Base-by-base conservation (phyloP, 2,113 vertebrate genomes). In the Salvator merianae region DNA sequence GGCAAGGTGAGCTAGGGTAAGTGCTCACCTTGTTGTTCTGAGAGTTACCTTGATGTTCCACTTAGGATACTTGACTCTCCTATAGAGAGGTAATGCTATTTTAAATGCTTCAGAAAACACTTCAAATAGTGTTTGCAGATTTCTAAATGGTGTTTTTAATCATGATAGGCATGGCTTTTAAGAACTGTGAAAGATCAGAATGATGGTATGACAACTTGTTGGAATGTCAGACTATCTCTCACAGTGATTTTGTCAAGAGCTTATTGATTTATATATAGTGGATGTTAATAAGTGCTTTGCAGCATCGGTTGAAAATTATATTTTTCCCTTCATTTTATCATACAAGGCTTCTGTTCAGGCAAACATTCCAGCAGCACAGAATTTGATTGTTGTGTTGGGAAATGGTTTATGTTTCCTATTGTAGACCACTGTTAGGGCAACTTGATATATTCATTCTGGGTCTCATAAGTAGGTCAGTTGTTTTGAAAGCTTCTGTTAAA, bases 401-500 rank as follows among this genome's bases (percentile, higher is more conserved):
- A 8, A n/a, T 72, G 72, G 70, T 72, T 62, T 71, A 36, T 53
- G 30, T 81, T 71, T 82, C 38, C 32, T 5, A 12, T 63, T 82
- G 55, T 40, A 63, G 55, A 30, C 74, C 55, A 74, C 8, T 32
- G 30, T 63, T 74, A 43, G 38, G 81, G 70, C 18, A 43, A 82
- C 38, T 47, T 47, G 63, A 24, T 63, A 43, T 73, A 62, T 10
- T 36, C 47, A 34, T 43, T 20, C 24, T 28, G n/a, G 38, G 3
- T 73, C 53, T 5, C 70, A 32, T 62, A 73, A 82, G 16, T 71
- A 71, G 79, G 47, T 81, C 80, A 72, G 14, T 71, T 82, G 36
- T 74, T 30, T 82, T 82, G 70, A 82, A 82, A 30, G 55, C 53
- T 40, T 40, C 32, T 82, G 4, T 82, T 82, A 47, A 74, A 59